Percentiles rank a stretch among this genome's conserved stretches.
Evolutionary conservation across 2,888 invertebrate species (phyloP).

Genomic region (Parthenolecanium corni): DNA sequence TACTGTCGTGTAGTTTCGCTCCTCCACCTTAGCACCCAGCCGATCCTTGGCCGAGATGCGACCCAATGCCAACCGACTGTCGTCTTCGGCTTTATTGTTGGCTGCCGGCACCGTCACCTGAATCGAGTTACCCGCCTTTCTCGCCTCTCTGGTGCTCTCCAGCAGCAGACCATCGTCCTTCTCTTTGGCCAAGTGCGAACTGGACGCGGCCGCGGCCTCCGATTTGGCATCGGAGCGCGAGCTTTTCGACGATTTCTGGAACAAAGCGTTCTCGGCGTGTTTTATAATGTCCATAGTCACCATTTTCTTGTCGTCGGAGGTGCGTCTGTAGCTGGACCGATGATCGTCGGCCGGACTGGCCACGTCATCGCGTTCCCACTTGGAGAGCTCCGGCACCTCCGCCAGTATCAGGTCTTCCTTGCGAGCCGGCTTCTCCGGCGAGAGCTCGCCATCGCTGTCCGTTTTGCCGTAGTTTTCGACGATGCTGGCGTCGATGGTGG

Average conservation of each 20-base stretch:
- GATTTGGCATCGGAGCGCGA: no score
- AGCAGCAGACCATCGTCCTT: constrained; percentile 37
- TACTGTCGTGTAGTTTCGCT: neutral
- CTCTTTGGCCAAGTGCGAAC: constrained; percentile 35
- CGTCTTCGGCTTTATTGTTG: constrained; percentile 39
- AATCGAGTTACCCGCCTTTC: constrained; percentile 34
- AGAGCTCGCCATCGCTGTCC: constrained; percentile 19
- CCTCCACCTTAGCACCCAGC: constrained; percentile 63
- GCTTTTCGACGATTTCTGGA: constrained; percentile 52
- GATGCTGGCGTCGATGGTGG: constrained; percentile 40
- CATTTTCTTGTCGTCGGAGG: constrained; percentile 46
- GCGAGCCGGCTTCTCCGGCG: constrained; percentile 33
- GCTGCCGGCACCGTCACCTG: constrained; percentile 35
- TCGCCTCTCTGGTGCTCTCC: constrained; percentile 33
- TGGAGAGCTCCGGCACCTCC: constrained; percentile 66
- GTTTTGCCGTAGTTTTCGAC: constrained; percentile 29
- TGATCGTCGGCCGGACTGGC: constrained; percentile 36
- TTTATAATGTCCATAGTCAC: constrained; percentile 77
- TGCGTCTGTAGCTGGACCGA: constrained; percentile 24
- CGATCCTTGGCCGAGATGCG: constrained; percentile 60
- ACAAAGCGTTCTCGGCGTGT: constrained; percentile 81
- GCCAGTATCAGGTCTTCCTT: constrained; percentile 52
- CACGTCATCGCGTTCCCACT: constrained; percentile 76
- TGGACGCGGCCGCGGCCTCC: neutral
- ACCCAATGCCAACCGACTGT: constrained; percentile 35